Conservation (phyloP, 2,888 invertebrate genomes). For the Entomobrya proxima region DNA sequence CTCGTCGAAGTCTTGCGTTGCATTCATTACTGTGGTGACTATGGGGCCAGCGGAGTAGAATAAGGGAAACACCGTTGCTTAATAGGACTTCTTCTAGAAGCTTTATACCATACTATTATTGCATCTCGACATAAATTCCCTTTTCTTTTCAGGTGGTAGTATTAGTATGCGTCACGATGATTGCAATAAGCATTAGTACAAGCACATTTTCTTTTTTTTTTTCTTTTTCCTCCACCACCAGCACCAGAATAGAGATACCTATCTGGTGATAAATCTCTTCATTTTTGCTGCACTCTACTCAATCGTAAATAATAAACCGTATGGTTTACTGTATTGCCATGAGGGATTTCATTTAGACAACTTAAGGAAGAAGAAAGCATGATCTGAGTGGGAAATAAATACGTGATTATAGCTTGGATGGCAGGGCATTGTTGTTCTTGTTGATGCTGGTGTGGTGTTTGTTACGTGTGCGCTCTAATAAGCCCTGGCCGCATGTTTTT, state of each 20-base stretch:
- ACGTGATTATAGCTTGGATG: conserved; percentile 52
- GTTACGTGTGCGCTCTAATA: conserved; percentile 52
- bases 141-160: background rate
- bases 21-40: conserved; percentile 9
- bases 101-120: background rate
- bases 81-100: too few relatives aligned
- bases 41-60: background rate
- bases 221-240: background rate
- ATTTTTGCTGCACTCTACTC: conserved; percentile 51
- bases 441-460: background rate
- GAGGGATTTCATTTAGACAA: conserved; percentile 36
- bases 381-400: conserved; percentile 24
- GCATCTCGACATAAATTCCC: background rate
- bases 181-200: conserved; percentile 31
- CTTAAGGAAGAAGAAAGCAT: conserved; percentile 40
- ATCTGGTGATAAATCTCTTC: conserved; percentile 62
- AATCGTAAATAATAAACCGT: conserved; percentile 43
- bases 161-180: conserved; percentile 59
- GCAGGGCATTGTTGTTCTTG: background rate
- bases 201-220: too few relatives aligned
- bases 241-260: conserved; percentile 20
- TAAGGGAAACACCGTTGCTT: too few relatives aligned
- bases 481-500: conserved; percentile 44
- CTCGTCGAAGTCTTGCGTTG: conserved; percentile 23
- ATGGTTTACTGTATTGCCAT: conserved; percentile 36